Evolutionary conservation across 2,797 vertebrate species (phyloP).

Genomic region (Tangara arthus): DNA sequence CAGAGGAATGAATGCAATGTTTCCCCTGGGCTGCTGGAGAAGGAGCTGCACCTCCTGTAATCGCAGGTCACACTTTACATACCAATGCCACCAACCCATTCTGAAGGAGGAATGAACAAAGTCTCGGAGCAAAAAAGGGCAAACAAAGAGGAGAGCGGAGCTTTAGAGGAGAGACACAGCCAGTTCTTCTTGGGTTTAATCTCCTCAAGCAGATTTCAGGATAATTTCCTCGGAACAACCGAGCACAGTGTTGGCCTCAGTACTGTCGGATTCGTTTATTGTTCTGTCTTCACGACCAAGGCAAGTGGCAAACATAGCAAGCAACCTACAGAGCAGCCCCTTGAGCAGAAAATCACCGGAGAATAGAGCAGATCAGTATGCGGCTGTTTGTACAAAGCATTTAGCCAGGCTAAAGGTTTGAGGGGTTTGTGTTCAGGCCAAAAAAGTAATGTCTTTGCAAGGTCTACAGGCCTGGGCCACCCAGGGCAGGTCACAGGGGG

Average conservation of each 20-base stretch:
- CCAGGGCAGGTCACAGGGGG: constrained; percentile 65
- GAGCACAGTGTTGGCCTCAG: constrained; percentile 23
- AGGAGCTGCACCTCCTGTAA: neutral
- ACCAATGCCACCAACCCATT: constrained; percentile 21
- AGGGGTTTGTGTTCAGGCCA: constrained; percentile 65
- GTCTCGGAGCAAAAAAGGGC: neutral
- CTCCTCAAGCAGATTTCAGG: constrained; percentile 51
- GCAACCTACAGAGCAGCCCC: constrained; percentile 55
- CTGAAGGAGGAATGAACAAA: neutral
- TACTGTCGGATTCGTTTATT: constrained; percentile 5
- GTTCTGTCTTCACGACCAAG: neutral
- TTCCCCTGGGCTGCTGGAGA: neutral
- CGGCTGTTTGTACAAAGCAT: constrained; percentile 59
- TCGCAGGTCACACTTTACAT: neutral
- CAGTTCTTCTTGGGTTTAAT: constrained; percentile 64
- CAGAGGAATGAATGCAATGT: neutral
- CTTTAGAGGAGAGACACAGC: constrained; percentile 56
- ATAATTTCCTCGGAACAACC: constrained; percentile 34
- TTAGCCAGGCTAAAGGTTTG: constrained; percentile 58
- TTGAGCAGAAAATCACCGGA: constrained; percentile 62
- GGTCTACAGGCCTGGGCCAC: constrained; percentile 65
- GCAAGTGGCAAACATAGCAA: constrained; percentile 53
- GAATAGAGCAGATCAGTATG: constrained; percentile 61
- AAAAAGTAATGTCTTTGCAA: constrained; percentile 67
- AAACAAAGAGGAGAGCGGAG: constrained; percentile 14